phyloP scores from a whole-genome alignment of 64 coral and sea anemone species.

The Acropora yongei region DNA sequence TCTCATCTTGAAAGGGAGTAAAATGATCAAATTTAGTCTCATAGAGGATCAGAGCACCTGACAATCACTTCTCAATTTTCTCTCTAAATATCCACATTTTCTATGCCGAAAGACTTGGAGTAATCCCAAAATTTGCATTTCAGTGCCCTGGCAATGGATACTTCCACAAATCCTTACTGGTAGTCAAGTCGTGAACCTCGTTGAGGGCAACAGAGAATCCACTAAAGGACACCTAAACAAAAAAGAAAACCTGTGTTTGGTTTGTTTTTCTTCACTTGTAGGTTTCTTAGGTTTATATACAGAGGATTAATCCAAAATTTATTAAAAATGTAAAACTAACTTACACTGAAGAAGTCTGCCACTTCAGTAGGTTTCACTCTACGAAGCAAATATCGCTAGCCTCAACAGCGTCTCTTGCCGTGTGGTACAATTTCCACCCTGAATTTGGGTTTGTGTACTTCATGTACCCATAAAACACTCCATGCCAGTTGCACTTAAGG shows the following conservation, averaged over 20 bases:
- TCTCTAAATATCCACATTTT: too few relatives aligned
- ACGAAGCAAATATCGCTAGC: slow-evolving; percentile 11
- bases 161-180: too few relatives aligned
- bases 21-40: too few relatives aligned
- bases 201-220: slow-evolving; percentile 5
- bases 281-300: background rate
- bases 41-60: too few relatives aligned
- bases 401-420: background rate
- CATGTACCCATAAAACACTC: slow-evolving; percentile 7
- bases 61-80: too few relatives aligned
- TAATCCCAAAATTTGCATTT: too few relatives aligned
- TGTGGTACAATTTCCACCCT: slow-evolving; percentile 11
- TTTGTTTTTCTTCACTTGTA: background rate
- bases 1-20: too few relatives aligned
- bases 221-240: slow-evolving; percentile 25
- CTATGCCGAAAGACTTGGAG: too few relatives aligned
- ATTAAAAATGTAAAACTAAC: background rate
- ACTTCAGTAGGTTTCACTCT: background rate
- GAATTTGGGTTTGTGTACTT: background rate
- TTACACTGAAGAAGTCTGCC: background rate
- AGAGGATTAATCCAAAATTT: background rate
- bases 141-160: too few relatives aligned
- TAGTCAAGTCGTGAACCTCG: background rate
- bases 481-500: background rate
- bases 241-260: background rate